Evolutionary conservation across 2,888 invertebrate genomes (phyloP).

Genomic region (Aphelenchoides bicaudatus): DNA sequence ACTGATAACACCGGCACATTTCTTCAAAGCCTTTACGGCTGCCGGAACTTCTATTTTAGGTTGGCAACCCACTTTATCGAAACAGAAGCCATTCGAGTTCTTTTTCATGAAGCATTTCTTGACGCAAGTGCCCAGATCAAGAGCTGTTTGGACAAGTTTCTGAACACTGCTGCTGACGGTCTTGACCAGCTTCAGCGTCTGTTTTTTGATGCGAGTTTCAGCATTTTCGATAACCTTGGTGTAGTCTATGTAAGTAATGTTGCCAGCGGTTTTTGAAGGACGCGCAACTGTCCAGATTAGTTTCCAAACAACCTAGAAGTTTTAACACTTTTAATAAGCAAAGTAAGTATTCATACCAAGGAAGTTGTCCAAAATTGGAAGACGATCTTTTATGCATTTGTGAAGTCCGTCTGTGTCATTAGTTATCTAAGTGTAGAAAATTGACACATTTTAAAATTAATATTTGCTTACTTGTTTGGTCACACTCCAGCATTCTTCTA

Average conservation of each 20-base stretch:
- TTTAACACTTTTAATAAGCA: no score
- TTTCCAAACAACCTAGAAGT: no score
- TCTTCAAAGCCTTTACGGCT: constrained; percentile 8
- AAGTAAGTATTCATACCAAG: no score
- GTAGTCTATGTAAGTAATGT: constrained; percentile 49
- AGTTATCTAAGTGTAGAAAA: no score
- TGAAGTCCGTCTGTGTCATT: constrained; percentile 45
- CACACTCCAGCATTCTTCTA: constrained; percentile 47
- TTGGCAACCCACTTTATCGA: constrained; percentile 45
- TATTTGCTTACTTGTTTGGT: no score
- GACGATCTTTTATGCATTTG: constrained; percentile 48
- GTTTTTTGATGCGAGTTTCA: constrained; percentile 42
- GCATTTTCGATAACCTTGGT: constrained; percentile 44
- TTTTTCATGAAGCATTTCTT: constrained; percentile 53
- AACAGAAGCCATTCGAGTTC: constrained; percentile 50
- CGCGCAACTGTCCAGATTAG: no score
- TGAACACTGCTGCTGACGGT: constrained; percentile 43
- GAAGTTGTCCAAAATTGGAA: constrained; percentile 46
- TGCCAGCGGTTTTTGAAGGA: no score
- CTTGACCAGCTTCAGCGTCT: constrained; percentile 40
- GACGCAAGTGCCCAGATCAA: constrained; percentile 48
- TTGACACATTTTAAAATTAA: no score
- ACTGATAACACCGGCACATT: neutral
- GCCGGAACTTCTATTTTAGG: constrained; percentile 39
- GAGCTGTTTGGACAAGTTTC: constrained; percentile 41